Evolutionary conservation across 2,113 vertebrate species (phyloP).

Genomic region (Sula dactylatra): DNA sequence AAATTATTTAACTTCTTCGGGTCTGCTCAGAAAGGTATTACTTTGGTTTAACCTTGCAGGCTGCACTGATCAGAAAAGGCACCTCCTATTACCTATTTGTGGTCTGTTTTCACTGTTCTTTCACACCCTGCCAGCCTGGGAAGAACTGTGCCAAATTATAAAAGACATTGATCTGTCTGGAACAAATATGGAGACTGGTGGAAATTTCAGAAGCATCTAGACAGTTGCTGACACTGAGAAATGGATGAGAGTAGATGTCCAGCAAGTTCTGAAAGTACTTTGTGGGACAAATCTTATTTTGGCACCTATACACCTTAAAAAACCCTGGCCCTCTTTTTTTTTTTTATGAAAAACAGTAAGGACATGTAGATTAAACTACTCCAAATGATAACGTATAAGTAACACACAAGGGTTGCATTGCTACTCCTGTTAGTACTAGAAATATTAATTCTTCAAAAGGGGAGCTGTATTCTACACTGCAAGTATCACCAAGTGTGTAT

Average conservation of each 20-base stretch:
- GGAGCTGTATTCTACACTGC: neutral
- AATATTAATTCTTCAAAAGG: neutral
- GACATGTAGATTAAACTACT: neutral
- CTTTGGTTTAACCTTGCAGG: neutral
- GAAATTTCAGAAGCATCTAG: neutral
- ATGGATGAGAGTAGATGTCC: neutral
- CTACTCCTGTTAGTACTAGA: neutral
- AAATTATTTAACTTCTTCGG: conserved; percentile 6
- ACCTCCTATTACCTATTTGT: neutral
- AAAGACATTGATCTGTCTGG: neutral
- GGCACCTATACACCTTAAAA: neutral
- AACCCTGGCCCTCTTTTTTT: neutral
- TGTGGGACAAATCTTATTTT: neutral
- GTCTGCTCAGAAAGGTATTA: neutral
- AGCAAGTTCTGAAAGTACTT: neutral
- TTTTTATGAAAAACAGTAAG: neutral
- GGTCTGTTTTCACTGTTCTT: neutral
- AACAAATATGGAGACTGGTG: neutral
- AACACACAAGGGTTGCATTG: neutral
- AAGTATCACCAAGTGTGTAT: neutral
- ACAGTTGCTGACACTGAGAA: neutral
- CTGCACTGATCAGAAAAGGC: neutral
- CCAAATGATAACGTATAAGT: neutral
- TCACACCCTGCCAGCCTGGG: neutral
- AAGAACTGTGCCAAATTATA: neutral